These are phyloP conservation scores for Machimus rusticus DNA, from an alignment of 2,888 invertebrate genomes.

Conservation along the genomic window DNA sequence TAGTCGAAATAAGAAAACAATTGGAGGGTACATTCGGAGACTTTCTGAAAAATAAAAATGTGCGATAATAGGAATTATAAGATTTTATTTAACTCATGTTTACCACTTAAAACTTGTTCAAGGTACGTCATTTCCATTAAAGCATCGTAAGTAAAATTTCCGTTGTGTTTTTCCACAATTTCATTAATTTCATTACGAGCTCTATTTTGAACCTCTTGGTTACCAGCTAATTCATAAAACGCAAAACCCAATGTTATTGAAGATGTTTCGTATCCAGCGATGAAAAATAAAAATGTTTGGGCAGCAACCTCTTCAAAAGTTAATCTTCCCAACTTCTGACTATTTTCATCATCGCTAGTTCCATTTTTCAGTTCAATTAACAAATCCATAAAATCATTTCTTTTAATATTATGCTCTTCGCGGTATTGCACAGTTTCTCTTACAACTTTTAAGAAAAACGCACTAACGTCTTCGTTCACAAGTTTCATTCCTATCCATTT, in stretches of 20 bases:
- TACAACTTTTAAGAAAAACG: slow-evolving; percentile 43
- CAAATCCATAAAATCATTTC: slow-evolving; percentile 46
- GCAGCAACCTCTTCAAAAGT: slow-evolving; percentile 56
- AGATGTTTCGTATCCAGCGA: slow-evolving; percentile 64
- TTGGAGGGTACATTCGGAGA: slow-evolving; percentile 66
- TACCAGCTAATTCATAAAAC: slow-evolving; percentile 59
- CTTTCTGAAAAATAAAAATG: slow-evolving; percentile 62
- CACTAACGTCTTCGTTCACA: not conserved
- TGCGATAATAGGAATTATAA: not conserved
- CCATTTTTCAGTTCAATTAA: slow-evolving; percentile 36
- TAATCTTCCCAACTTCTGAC: not conserved
- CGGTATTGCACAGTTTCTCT: slow-evolving; percentile 43
- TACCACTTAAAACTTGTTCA: slow-evolving; percentile 61
- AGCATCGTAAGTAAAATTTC: slow-evolving; percentile 60
- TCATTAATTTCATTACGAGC: slow-evolving; percentile 56
- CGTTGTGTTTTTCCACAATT: slow-evolving; percentile 54
- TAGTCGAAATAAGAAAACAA: slow-evolving; percentile 63
- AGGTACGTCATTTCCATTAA: slow-evolving; percentile 62
- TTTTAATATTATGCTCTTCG: slow-evolving; percentile 39
- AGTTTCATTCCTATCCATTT: slow-evolving; percentile 43
- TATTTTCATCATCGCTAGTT: not conserved
- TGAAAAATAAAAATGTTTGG: slow-evolving; percentile 63
- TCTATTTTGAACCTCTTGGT: slow-evolving; percentile 61
- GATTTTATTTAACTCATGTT: not conserved
- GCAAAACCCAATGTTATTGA: slow-evolving; percentile 61